Percentiles rank a stretch among this genome's conserved stretches.
Conservation (phyloP, 2,797 vertebrate species). For the Atherinosoma microstoma region DNA sequence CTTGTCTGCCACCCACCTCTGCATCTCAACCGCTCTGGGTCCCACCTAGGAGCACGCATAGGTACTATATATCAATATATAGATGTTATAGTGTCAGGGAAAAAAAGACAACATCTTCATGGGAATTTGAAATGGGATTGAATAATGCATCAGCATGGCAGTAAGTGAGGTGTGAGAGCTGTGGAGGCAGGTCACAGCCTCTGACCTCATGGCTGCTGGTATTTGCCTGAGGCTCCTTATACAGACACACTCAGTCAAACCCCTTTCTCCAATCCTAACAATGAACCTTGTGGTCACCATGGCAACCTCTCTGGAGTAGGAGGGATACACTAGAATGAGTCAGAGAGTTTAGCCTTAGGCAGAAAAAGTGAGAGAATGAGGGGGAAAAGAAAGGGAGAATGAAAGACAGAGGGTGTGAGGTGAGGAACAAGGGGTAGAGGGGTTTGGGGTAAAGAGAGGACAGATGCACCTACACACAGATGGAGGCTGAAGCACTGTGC, state of each 20-base stretch:
- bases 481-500: conserved; percentile 34
- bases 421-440: conserved; percentile 38
- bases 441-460: conserved; percentile 56
- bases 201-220: conserved; percentile 64
- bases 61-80: conserved; percentile 40
- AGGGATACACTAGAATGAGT: conserved; percentile 75
- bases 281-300: conserved; percentile 71
- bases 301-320: conserved; percentile 61
- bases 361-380: conserved; percentile 53
- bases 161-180: conserved; percentile 36
- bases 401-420: conserved; percentile 45
- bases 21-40: conserved; percentile 63
- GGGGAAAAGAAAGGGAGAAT: conserved; percentile 39
- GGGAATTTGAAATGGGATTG: conserved; percentile 14
- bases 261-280: conserved; percentile 39
- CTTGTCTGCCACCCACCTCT: conserved; percentile 73
- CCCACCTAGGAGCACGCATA: conserved; percentile 58
- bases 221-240: conserved; percentile 58
- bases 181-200: conserved; percentile 59
- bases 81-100: background rate
- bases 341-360: conserved; percentile 81
- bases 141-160: conserved; percentile 55
- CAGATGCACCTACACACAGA: conserved; percentile 39
- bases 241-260: conserved; percentile 41
- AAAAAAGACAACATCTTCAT: conserved; percentile 15